Percentiles rank a stretch among this genome's conserved stretches.
phyloP scores from a whole-genome alignment of 2,888 invertebrate genomes.

The Drosophila siamana region DNA sequence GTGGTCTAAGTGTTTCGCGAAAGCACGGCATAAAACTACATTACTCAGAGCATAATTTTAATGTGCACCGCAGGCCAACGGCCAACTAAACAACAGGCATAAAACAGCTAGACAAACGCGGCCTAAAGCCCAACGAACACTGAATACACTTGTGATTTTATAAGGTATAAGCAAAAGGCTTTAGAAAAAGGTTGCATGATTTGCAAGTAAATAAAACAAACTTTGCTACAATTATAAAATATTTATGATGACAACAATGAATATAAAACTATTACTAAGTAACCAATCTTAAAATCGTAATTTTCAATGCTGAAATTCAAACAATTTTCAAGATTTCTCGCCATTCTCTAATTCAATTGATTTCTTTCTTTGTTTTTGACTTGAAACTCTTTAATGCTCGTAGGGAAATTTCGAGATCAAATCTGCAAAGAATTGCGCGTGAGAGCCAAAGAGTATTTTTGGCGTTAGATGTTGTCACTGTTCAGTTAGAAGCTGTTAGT shows the following conservation, averaged over 20 bases:
- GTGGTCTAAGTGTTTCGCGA: slow-evolving; percentile 35
- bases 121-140: slow-evolving; percentile 6
- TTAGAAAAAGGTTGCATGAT: too few species aligned
- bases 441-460: slow-evolving; percentile 38
- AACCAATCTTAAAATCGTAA: too few species aligned
- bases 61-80: slow-evolving; percentile 58
- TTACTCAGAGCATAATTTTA: slow-evolving; percentile 73
- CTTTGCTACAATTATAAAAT: too few species aligned
- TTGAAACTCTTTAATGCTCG: not conserved
- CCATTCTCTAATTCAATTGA: too few species aligned
- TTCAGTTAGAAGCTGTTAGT: slow-evolving; percentile 65
- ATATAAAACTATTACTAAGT: too few species aligned
- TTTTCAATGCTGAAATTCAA: too few species aligned
- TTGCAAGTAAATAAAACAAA: too few species aligned
- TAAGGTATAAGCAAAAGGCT: too few species aligned
- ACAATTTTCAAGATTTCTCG: too few species aligned
- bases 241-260: too few species aligned
- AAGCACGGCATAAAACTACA: slow-evolving; percentile 64
- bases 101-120: slow-evolving; percentile 40
- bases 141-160: slow-evolving; percentile 19
- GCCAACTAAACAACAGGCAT: slow-evolving; percentile 61
- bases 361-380: too few species aligned
- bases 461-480: slow-evolving; percentile 48
- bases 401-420: not conserved
- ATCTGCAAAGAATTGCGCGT: not conserved